phyloP scores from a whole-genome alignment of 2,113 vertebrate species.

The Cryptotis parvus region DNA sequence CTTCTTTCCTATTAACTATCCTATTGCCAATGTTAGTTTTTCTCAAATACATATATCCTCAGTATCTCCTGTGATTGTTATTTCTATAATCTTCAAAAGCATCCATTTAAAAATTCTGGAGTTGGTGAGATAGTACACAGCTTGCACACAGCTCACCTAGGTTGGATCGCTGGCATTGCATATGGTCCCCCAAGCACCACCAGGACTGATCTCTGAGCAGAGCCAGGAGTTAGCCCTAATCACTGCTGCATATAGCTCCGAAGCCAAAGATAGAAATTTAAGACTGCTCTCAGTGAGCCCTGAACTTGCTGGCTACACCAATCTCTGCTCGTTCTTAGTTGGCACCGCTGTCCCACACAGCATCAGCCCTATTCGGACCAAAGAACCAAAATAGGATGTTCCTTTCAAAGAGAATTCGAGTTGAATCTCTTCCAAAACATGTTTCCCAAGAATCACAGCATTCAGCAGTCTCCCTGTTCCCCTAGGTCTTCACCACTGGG shows the following conservation, averaged over 20 bases:
- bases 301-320: not conserved
- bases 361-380: not conserved
- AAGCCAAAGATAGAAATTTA: no score
- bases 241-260: no score
- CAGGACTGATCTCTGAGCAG: no score
- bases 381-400: not conserved
- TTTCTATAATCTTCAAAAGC: constrained; percentile 10
- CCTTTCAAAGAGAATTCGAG: not conserved
- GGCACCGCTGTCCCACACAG: not conserved
- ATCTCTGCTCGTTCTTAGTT: not conserved
- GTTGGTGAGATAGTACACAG: no score
- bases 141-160: no score
- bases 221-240: not conserved
- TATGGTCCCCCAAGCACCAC: no score
- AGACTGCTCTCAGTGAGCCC: not conserved
- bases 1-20: constrained; percentile 8
- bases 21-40: not conserved
- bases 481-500: not conserved
- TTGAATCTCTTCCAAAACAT: not conserved
- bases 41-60: not conserved
- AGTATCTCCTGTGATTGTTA: constrained; percentile 42
- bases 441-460: not conserved
- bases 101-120: not conserved
- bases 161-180: no score
- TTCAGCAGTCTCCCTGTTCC: not conserved